Evolutionary conservation across 2,113 vertebrate species (phyloP).

Genomic region (Eudyptes chrysolophus): DNA sequence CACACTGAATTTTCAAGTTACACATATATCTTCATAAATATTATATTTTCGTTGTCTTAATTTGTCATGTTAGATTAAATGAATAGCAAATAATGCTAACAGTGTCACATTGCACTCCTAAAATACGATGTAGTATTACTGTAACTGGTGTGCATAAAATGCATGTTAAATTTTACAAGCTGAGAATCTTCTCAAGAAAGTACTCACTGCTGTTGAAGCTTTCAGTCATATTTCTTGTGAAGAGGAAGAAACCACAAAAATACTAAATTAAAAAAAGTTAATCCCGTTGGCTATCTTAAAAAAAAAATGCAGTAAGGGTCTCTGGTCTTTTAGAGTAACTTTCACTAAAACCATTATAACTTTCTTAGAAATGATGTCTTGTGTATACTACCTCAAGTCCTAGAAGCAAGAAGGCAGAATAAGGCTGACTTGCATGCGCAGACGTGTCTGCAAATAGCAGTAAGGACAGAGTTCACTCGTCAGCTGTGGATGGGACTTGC

Average conservation of each 20-base stretch:
- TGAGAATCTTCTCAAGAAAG: neutral
- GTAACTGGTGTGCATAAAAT: neutral
- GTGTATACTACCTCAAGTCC: neutral
- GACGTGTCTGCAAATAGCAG: neutral
- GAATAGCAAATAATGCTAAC: neutral
- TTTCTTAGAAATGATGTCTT: neutral
- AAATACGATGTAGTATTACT: neutral
- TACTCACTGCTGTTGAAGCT: neutral
- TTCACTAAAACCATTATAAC: neutral
- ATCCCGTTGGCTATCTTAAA: accelerated
- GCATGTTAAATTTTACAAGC: neutral
- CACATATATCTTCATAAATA: neutral
- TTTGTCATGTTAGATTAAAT: neutral
- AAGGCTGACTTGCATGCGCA: neutral
- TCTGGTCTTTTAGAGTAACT: neutral
- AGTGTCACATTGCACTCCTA: neutral
- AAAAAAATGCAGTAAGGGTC: neutral
- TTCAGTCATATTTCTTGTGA: neutral
- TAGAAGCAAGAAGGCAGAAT: neutral
- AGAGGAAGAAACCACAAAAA: neutral
- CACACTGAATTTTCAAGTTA: neutral
- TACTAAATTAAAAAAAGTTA: neutral
- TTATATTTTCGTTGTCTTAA: neutral
- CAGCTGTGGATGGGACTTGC: neutral
- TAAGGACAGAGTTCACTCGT: conserved; percentile 1